phyloP scores from a whole-genome alignment of 2,888 invertebrate species.

The Lasioglossum figueresi region DNA sequence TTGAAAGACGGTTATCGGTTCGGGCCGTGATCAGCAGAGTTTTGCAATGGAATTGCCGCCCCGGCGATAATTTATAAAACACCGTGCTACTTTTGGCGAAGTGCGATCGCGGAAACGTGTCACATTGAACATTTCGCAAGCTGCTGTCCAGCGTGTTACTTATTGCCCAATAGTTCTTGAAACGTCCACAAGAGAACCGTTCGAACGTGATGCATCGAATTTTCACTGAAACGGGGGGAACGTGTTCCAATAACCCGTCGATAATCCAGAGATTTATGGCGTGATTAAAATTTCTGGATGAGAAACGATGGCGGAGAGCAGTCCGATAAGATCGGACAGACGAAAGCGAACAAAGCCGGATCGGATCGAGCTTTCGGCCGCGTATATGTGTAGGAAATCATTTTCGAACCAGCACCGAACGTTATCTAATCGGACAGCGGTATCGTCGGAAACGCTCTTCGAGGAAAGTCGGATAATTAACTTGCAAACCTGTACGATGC shows the following conservation, averaged over 20 bases:
- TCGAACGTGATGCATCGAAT: not conserved
- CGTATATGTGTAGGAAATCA: not conserved
- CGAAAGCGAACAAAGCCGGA: not conserved
- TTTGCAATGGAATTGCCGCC: not conserved
- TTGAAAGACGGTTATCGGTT: too few relatives aligned
- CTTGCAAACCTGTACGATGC: not conserved
- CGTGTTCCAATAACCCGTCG: constrained; percentile 11
- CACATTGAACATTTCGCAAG: not conserved
- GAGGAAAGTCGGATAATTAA: constrained; percentile 25
- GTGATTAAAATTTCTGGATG: constrained; percentile 25
- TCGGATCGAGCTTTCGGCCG: not conserved
- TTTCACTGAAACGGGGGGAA: not conserved
- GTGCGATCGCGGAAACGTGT: not conserved
- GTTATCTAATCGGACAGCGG: constrained; percentile 26
- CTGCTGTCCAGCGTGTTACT: constrained; percentile 11
- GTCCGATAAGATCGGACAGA: constrained; percentile 7
- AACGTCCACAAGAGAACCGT: not conserved
- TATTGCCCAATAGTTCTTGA: constrained; percentile 13
- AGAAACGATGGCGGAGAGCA: not conserved
- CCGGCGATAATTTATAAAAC: not conserved
- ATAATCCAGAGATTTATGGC: not conserved
- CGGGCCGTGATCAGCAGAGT: not conserved
- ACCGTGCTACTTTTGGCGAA: not conserved
- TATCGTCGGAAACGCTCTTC: not conserved
- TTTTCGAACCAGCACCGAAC: not conserved